Conservation (phyloP, 2,888 invertebrate species). For the Spilarctia lutea region DNA sequence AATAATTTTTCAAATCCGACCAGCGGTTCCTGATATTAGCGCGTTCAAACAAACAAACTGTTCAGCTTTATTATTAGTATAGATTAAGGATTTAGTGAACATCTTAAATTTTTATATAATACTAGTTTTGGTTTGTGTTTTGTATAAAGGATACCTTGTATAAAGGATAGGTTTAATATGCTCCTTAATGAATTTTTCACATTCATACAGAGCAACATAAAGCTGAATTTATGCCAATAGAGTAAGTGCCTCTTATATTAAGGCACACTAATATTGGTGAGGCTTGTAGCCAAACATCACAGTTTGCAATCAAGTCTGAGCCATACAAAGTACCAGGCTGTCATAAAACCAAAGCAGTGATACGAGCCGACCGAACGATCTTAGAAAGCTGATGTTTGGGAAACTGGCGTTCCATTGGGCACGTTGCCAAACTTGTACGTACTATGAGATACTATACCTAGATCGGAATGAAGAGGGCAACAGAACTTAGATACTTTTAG, state of each 20-base stretch:
- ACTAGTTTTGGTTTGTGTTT: too few relatives aligned
- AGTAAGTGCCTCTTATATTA: constrained; percentile 36
- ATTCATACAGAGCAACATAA: constrained; percentile 13
- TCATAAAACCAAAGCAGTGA: constrained; percentile 54
- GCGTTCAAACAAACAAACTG: too few relatives aligned
- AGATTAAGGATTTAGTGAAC: too few relatives aligned
- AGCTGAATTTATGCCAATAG: constrained; percentile 24
- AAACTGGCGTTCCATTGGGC: constrained; percentile 63
- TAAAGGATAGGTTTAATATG: background rate
- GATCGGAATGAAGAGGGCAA: constrained; percentile 25
- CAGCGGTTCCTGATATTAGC: too few relatives aligned
- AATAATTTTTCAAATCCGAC: too few relatives aligned
- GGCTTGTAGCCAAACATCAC: constrained; percentile 42
- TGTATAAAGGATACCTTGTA: too few relatives aligned
- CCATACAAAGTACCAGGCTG: constrained; percentile 51
- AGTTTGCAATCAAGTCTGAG: constrained; percentile 48
- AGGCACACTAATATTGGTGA: constrained; percentile 50
- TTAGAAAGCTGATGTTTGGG: constrained; percentile 59
- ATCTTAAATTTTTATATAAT: too few relatives aligned
- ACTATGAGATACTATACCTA: constrained; percentile 37
- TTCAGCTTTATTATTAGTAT: too few relatives aligned
- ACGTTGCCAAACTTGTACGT: constrained; percentile 54
- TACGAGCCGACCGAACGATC: constrained; percentile 49
- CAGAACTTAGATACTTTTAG: constrained; percentile 11
- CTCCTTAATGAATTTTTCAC: background rate